phyloP scores from a whole-genome alignment of 1,140 invertebrate genomes.

The Diachasmimorpha longicaudata region DNA sequence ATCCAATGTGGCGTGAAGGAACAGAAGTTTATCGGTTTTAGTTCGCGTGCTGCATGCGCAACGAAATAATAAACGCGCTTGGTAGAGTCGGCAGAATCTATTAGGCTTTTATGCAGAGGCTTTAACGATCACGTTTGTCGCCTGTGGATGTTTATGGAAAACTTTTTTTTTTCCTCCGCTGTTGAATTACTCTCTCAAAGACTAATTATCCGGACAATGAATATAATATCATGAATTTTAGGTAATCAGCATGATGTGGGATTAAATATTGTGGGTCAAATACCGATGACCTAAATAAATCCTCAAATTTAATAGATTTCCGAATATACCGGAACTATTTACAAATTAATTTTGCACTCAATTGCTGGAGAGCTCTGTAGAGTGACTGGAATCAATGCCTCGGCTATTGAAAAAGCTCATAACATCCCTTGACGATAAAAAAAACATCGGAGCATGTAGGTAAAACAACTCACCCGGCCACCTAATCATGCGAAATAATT shows the following conservation, averaged over 20 bases:
- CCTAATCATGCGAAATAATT: constrained; percentile 61
- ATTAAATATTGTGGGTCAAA: too few relatives aligned
- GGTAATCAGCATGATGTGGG: too few relatives aligned
- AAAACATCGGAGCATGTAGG: constrained; percentile 24
- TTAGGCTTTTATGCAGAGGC: constrained; percentile 46
- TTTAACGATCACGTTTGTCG: constrained; percentile 46
- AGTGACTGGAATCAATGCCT: too few relatives aligned
- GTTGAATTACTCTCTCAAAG: not conserved
- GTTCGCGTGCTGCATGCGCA: constrained; percentile 53
- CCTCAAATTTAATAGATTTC: too few relatives aligned
- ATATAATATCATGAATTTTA: too few relatives aligned
- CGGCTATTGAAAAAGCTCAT: not conserved
- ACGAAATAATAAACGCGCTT: constrained; percentile 51
- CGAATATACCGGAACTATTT: too few relatives aligned
- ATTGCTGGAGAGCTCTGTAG: too few relatives aligned
- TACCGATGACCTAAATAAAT: too few relatives aligned
- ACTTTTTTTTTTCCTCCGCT: constrained; percentile 7
- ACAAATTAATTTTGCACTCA: too few relatives aligned
- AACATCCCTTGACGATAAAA: constrained; percentile 14
- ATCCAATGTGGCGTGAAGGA: constrained; percentile 1
- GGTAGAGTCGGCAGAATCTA: constrained; percentile 44
- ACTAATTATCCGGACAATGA: not conserved
- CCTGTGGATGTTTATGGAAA: constrained; percentile 16
- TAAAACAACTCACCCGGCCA: constrained; percentile 28
- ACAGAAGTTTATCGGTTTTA: constrained; percentile 41